Evolutionary conservation across 2,888 invertebrate genomes (phyloP), one percentile per base, ranked within the genome.

Genomic region (Rhodophaea formosa): DNA sequence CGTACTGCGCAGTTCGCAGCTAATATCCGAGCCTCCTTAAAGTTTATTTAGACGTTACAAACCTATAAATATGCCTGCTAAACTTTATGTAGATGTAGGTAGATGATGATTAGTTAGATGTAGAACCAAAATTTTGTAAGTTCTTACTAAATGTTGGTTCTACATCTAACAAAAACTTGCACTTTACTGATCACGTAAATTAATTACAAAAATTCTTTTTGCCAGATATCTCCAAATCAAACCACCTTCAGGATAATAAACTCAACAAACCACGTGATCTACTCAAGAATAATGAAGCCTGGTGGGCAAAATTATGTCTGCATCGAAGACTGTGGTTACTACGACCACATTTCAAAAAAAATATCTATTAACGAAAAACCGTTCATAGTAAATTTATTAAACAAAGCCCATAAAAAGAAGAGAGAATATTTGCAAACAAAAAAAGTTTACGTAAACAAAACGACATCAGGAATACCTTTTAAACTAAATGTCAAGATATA

Each of bases 221-320:
- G 23, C 3, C 77, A 87, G 87, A 74, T 85, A 10, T 62, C 68
- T n/a, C 63, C 68, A 15, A 64, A 76, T 15, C 62, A 69, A 2
- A 70, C 86, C 2, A 44, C 74, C 44, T 87, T 86, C 56, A 69
- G 72, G 62, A 73, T 87, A 56, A 67, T 83, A 12, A 83, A 86
- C 57, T 62, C 73, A 0, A 71, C 72, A 6, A 78, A 82, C 47
- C 62, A 76, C 14, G 72, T 87, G 0, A 73, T 84, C 15, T 86
- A 81, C 49, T 86, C 87, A n/a, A 73, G 76, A 72, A 66, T 87
- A 5, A 86, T 88, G 88, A 79, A 72, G 68, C 61, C 58, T 1
- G 71, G 66, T 10, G 69, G 69, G 0, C 71, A 58, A 1, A 84
- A 77, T 44, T 87, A 77, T 49, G 71, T 72, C 0, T 87, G 86